phyloP scores from a whole-genome alignment of 2,113 vertebrate species.

The Silurus glanis region DNA sequence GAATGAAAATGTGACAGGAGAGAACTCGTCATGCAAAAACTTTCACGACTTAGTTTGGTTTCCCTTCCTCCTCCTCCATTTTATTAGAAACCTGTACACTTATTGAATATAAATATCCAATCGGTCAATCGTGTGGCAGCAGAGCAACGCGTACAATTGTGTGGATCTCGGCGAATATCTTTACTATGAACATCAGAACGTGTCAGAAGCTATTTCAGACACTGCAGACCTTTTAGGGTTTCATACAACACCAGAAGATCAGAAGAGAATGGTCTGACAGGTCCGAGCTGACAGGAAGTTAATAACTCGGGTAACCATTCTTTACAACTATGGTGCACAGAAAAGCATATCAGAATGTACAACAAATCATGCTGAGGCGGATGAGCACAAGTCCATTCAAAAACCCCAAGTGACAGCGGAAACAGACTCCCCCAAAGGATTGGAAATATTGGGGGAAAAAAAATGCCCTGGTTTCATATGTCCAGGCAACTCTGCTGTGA shows the following conservation, averaged over 20 bases:
- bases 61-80: not conserved
- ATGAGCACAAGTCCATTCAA: not conserved
- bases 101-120: not conserved
- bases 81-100: not conserved
- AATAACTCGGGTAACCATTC: not conserved
- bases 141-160: not conserved
- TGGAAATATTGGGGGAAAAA: not conserved
- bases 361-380: not conserved
- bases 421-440: not conserved
- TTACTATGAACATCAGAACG: not conserved
- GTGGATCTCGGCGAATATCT: not conserved
- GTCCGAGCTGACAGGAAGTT: not conserved
- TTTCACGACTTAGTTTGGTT: not conserved
- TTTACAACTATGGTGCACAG: not conserved
- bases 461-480: not conserved
- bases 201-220: not conserved
- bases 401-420: not conserved
- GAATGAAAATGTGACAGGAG: not conserved
- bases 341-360: not conserved
- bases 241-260: no score
- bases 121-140: not conserved
- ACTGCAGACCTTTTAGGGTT: no score
- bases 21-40: not conserved
- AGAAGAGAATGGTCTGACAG: not conserved
- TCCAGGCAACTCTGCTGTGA: not conserved